Base-by-base conservation (phyloP, 2,113 vertebrate species). In the Parus major region DNA sequence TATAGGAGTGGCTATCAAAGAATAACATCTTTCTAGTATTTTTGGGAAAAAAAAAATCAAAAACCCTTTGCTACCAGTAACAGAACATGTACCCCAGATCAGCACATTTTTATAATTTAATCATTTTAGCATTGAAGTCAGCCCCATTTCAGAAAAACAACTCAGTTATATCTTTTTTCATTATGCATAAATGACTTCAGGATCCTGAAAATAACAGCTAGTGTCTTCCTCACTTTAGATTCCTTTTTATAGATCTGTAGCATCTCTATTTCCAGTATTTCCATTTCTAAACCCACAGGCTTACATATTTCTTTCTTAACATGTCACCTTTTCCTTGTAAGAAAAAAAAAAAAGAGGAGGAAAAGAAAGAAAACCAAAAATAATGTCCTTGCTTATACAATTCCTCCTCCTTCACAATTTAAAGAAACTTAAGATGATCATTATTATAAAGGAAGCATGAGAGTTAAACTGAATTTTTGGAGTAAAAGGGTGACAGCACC, bases 401-500 rank as follows among this genome's bases (percentile, higher is more conserved):
- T 61, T 70, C n/a, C 6, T 71, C 29, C 69, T 55, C 33, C 28
- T 85, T 79, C 44, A 68, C 16, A 14, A 60, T 31, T 78, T 53
- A 75, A 82, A 93, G 24, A 46, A 57, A 23, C 55, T 82, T 72
- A 72, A 41, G 41, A 90, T 50, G 7, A 59, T 11, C 33, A 21
- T 55, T 87, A 29, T 25, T 47, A 24, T 6, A 66, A 63, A 85
- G 35, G 25, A 64, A 80, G 7, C 10, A 66, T 14, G 7, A 73
- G 10, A 70, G 22, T 9, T 10, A 79, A 86, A 50, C 22, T 55
- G 44, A 86, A 53, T 88, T 66, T 81, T 82, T 56, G 68, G 47
- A 89, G 66, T 52, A 70, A 93, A 87, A 93, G 93, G 22, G 33
- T 50, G 77, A 87, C 49, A 96, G 95, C 95, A 93, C 97, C 96